phyloP scores from a whole-genome alignment of 1,140 invertebrate species.

The Ceratitis capitata region DNA sequence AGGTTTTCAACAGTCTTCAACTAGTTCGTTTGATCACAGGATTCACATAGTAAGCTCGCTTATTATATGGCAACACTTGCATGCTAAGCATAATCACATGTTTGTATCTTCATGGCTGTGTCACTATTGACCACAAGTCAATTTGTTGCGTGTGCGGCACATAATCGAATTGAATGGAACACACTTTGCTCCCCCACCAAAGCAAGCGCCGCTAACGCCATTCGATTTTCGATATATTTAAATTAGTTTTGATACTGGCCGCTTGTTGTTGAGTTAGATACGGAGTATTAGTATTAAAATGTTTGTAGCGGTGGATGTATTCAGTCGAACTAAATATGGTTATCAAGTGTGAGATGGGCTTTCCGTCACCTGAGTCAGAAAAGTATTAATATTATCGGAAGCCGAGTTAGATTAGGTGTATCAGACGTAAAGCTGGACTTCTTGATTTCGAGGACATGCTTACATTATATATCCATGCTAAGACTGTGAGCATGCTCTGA shows the following conservation, averaged over 20 bases:
- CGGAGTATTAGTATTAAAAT: background rate
- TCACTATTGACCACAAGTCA: constrained; percentile 15
- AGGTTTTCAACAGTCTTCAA: too few relatives aligned
- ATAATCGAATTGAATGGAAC: constrained; percentile 3
- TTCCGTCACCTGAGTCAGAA: too few relatives aligned
- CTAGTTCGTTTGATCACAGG: too few relatives aligned
- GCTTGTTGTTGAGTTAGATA: background rate
- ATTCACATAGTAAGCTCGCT: too few relatives aligned
- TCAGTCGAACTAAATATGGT: too few relatives aligned
- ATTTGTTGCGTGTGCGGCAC: constrained; percentile 13
- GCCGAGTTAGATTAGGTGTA: too few relatives aligned
- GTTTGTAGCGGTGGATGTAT: background rate
- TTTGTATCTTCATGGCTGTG: background rate
- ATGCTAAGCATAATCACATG: constrained; percentile 11
- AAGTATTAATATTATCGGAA: too few relatives aligned
- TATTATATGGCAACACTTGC: background rate
- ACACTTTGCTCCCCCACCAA: background rate
- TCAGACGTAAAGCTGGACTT: too few relatives aligned
- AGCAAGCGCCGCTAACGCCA: background rate
- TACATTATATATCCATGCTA: too few relatives aligned
- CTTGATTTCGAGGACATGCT: too few relatives aligned
- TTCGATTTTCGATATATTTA: background rate
- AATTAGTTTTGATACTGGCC: background rate
- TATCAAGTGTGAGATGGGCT: too few relatives aligned
- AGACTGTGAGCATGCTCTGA: too few relatives aligned